Evolutionary conservation across 2,888 invertebrate species (phyloP), one percentile per base, ranked within the genome.

Genomic region (Xanthia togata): DNA sequence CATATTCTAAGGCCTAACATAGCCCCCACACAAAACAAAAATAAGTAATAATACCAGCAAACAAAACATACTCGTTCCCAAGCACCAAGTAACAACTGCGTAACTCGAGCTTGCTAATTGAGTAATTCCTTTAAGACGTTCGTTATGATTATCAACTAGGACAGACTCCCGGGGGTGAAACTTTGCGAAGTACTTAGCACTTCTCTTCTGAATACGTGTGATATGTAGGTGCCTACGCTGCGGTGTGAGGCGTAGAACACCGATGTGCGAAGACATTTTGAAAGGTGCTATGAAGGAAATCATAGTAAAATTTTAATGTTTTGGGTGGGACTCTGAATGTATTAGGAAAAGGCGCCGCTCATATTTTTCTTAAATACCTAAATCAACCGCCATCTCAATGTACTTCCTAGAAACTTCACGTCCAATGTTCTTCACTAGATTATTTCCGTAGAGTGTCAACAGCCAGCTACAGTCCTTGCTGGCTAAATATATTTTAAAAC

Each of bases 111-210:
- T 87, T 88, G 88, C 91, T 93, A 94, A 93, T 93, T 93, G 92
- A 91, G 92, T 93, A 93, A 94, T 93, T 93, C 91, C 93, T 93
- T 87, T 90, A 91, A 93, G 92, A 89, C 92, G 92, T 93, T 93
- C 92, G 91, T 93, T 93, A 92, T 93, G 91, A 94, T 94, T 93
- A 93, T 93, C 92, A 92, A 93, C 90, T 89, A 91, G 89, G 88
- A 90, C 91, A 91, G 88, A 78, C 87, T 91, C 92, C 89, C 90
- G 59, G 76, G 92, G 90, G 92, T 85, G 87, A 88, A 92, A 93
- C 92, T 93, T 92, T 83, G 84, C 86, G 78, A 90, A 91, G 92
- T 91, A 92, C 93, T 93, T 92, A 91, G 91, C 91, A 89, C 88
- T 92, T 90, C 90, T 90, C 86, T 89, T 88, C 89, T 89, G 89